Evolutionary conservation across 35 echinoderm and acorn worm genomes (phyloP), one percentile per base, ranked within the genome.

Genomic region (Amphiura filiformis): DNA sequence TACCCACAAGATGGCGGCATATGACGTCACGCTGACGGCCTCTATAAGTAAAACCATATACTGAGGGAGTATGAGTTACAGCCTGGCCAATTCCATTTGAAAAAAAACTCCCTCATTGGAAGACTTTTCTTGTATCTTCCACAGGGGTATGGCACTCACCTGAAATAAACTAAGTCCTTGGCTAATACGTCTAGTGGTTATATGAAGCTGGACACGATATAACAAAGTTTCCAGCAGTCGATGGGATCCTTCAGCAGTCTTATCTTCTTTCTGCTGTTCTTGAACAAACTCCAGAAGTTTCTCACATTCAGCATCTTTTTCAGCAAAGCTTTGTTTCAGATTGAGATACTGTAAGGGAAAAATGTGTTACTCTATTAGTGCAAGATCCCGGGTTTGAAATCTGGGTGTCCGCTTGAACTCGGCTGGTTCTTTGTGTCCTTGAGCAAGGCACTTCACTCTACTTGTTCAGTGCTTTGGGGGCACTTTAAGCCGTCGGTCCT

Each of bases 151-250:
- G 75, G 12, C 75, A 57, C 81, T 88, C 84, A 95, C 93, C 64
- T 84, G 77, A 7, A 95, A 36, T 32, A 92, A 37, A 15, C 47
- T 36, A 28, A 88, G 44, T 18, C 89, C 89, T 76, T 61, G 41
- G 1, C 77, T 81, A 13, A 70, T n/a, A 30, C 83, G 82, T 76
- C 89, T 83, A 33, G 90, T 89, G 41, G 87, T 38, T 39, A 88
- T 40, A 39, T 88, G 64, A 3, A 92, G 31, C n/a, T 95, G 94
- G 22, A 87, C 70, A 88, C 86, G 49, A 82, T 95, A 92, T 11
- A 95, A 20, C 14, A 95, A 65, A 0, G 70, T 86, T 39, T 95
- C 89, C 15, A 95, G 56, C 17, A 95, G 65, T n/a, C 41, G 57
- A 56, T 95, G 90, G 31, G 94, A 95, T 70, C 83, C 83, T 14